Evolutionary conservation across 2,113 vertebrate genomes (phyloP), one percentile per base, ranked within the genome.

Genomic region (Grantiella picta): DNA sequence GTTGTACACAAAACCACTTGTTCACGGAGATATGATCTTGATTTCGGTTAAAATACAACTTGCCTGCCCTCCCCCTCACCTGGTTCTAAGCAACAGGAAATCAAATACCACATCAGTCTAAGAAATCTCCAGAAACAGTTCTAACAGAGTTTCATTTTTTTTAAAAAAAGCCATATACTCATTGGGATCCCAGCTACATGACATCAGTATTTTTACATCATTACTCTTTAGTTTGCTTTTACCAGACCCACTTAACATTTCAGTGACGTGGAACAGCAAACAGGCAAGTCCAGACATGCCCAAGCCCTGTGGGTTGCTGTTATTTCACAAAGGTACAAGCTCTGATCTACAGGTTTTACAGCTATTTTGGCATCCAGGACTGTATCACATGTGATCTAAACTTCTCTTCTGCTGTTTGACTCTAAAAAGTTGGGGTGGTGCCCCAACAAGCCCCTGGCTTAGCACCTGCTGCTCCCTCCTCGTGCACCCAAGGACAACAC

Each of bases 351-450:
- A 18, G 18, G 38, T 53, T 68, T 69, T 61, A 80, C 33, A 50
- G 50, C 12, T 28, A 35, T 53, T 82, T 49, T 40, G 23, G 33
- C 42, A 61, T 21, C n/a, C n/a, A 40, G 15, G 11, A 28, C 31
- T 9, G 1, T 2, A 18, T 15, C 27, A 64, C 4, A 8, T 1
- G 22, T 1, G 11, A 76, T 25, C 29, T 22, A 21, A 18, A 49
- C 11, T 36, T 57, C 79, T 65, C 20, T 89, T 66, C 68, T 61
- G 14, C 44, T 47, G 16, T 59, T 13, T 53, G n/a, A 33, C 16
- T 21, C 4, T 3, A 24, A 31, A 35, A 5, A 21, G 13, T 3
- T 36, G 36, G 17, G 54, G 10, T 63, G 70, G 38, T 35, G 54
- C n/a, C 61, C 61, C 86, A 38, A 29, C 13, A 52, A 60, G 28